These are phyloP conservation scores for Cryptus armator DNA, from an alignment of 2,888 invertebrate genomes.

Conservation along the genomic window DNA sequence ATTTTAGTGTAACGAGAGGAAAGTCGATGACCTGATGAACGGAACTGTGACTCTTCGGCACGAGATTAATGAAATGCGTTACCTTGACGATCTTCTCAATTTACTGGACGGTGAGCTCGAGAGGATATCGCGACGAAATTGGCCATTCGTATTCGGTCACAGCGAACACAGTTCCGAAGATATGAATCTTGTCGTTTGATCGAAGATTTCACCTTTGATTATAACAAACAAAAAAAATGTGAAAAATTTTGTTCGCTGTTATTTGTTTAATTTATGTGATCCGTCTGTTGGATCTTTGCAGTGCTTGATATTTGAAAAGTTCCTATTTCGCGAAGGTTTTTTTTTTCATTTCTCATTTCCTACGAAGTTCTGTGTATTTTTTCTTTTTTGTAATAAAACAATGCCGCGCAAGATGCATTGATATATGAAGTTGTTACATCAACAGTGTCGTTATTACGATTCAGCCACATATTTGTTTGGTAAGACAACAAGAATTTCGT, in stretches of 20 bases:
- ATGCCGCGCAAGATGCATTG: not conserved
- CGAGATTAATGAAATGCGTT: slow-evolving; percentile 80
- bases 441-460: not conserved
- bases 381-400: slow-evolving; percentile 29
- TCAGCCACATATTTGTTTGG: not conserved
- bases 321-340: slow-evolving; percentile 25
- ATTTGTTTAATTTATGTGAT: slow-evolving; percentile 13
- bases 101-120: slow-evolving; percentile 81
- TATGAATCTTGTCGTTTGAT: slow-evolving; percentile 80
- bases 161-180: slow-evolving; percentile 75
- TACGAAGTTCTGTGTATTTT: slow-evolving; percentile 35
- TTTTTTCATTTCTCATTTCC: not conserved
- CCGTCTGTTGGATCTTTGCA: slow-evolving; percentile 2
- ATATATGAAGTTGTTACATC: not conserved
- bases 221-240: not conserved
- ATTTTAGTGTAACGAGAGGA: slow-evolving; percentile 79
- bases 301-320: slow-evolving; percentile 1
- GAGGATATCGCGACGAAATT: slow-evolving; percentile 79
- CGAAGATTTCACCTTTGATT: not conserved
- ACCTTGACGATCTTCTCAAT: slow-evolving; percentile 81
- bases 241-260: not conserved
- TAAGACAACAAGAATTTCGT: slow-evolving; percentile 2
- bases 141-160: slow-evolving; percentile 81
- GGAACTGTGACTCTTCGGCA: slow-evolving; percentile 76
- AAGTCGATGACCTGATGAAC: slow-evolving; percentile 75